Conservation (phyloP, 2,113 vertebrate species). For the Mugil cephalus region DNA sequence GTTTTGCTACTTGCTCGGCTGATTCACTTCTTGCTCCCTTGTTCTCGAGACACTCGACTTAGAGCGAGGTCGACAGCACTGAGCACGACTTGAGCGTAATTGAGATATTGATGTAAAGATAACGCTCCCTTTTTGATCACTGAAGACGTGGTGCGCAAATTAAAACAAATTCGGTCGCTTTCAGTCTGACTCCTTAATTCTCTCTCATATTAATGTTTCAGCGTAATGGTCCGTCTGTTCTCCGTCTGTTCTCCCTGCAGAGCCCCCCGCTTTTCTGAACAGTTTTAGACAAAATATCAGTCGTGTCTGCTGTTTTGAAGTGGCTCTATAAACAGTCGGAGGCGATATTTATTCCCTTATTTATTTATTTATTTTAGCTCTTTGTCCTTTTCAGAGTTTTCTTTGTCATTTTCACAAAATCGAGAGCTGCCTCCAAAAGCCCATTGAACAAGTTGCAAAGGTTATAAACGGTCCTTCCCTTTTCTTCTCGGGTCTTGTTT, state of each 20-base stretch:
- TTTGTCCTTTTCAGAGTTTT: slow-evolving; percentile 14
- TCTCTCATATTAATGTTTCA: slow-evolving; percentile 51
- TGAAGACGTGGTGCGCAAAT: slow-evolving; percentile 21
- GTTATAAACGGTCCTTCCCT: slow-evolving; percentile 28
- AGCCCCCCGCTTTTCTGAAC: slow-evolving; percentile 36
- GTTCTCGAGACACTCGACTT: not conserved
- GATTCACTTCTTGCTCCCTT: not conserved
- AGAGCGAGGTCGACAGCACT: not conserved
- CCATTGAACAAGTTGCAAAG: slow-evolving; percentile 25
- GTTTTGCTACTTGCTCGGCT: not conserved
- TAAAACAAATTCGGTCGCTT: slow-evolving; percentile 6
- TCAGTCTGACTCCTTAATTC: slow-evolving; percentile 12
- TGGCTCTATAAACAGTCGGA: slow-evolving; percentile 40
- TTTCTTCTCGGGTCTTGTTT: not conserved
- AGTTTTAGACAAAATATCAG: slow-evolving; percentile 51
- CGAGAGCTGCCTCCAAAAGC: slow-evolving; percentile 12
- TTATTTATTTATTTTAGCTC: not conserved
- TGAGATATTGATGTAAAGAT: slow-evolving; percentile 36
- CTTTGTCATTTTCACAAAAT: slow-evolving; percentile 31
- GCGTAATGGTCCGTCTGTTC: slow-evolving; percentile 23
- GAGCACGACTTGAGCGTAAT: not conserved
- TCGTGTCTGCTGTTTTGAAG: slow-evolving; percentile 36
- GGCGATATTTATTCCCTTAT: not conserved
- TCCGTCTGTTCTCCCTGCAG: slow-evolving; percentile 10
- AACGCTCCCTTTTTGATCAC: slow-evolving; percentile 5